Evolutionary conservation across 2,888 invertebrate genomes (phyloP).

Genomic region (Alloplasta piceator): DNA sequence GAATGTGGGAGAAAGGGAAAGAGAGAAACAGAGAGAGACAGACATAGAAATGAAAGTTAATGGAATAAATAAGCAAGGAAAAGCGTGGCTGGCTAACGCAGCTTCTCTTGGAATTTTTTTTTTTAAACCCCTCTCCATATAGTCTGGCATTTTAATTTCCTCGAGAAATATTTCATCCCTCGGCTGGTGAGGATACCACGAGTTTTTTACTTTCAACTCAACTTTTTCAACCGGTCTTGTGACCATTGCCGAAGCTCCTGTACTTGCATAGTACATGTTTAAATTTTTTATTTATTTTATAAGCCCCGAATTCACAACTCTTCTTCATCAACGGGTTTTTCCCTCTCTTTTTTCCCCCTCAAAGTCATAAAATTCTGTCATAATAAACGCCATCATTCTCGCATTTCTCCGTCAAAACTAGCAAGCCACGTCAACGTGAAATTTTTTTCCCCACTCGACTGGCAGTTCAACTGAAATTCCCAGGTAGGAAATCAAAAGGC

Average conservation of each 20-base stretch:
- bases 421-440: neutral
- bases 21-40: conserved; percentile 28
- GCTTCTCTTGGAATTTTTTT: neutral
- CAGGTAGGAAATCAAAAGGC: too few species aligned
- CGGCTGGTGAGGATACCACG: conserved; percentile 39
- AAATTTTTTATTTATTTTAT: conserved; percentile 18
- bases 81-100: conserved; percentile 21
- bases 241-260: conserved; percentile 32
- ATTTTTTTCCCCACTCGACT: neutral
- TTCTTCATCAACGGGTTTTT: conserved; percentile 34
- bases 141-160: conserved; percentile 74
- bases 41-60: conserved; percentile 49
- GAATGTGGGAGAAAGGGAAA: neutral
- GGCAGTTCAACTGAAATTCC: neutral
- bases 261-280: neutral
- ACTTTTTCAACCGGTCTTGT: conserved; percentile 43
- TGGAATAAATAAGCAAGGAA: conserved; percentile 62
- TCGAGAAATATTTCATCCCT: conserved; percentile 71
- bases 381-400: conserved; percentile 16
- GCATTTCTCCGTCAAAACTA: neutral
- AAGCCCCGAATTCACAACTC: neutral
- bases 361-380: neutral
- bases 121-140: conserved; percentile 24
- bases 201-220: conserved; percentile 38
- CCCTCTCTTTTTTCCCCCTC: neutral